phyloP scores from a whole-genome alignment of 1,140 invertebrate species.

The Calephelis nemesis region DNA sequence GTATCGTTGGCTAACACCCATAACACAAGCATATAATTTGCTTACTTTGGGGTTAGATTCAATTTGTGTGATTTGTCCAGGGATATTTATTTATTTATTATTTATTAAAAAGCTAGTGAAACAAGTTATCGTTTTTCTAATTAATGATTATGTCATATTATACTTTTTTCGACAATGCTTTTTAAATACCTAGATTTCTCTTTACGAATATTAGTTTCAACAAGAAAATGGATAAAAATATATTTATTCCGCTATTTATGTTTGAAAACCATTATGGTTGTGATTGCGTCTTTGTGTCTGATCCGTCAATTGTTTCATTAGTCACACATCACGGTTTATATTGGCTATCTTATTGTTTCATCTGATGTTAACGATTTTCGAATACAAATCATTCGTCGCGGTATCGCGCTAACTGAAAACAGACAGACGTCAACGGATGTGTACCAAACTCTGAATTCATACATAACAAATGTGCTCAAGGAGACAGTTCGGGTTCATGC shows the following conservation, averaged over 20 bases:
- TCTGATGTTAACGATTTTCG: constrained; percentile 38
- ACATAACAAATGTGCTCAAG: constrained; percentile 50
- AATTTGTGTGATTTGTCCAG: no score
- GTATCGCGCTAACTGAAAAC: constrained; percentile 48
- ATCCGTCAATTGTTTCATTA: constrained; percentile 4
- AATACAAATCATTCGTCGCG: constrained; percentile 41
- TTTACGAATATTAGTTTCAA: no score
- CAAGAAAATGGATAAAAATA: background rate
- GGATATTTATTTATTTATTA: no score
- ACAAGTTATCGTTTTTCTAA: no score
- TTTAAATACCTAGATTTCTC: no score
- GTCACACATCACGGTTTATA: constrained; percentile 21
- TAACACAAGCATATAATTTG: no score
- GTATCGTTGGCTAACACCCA: no score
- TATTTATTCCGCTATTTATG: background rate
- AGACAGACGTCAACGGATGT: constrained; percentile 59
- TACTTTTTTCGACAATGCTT: no score
- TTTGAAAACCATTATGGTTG: background rate
- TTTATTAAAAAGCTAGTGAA: no score
- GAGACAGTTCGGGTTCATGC: constrained; percentile 37
- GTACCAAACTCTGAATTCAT: constrained; percentile 44
- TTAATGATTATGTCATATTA: no score
- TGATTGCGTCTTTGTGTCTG: background rate
- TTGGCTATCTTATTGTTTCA: constrained; percentile 37
- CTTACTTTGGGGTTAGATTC: no score